Conservation (phyloP, 2,797 vertebrate genomes). For the Sebastes cheni region DNA sequence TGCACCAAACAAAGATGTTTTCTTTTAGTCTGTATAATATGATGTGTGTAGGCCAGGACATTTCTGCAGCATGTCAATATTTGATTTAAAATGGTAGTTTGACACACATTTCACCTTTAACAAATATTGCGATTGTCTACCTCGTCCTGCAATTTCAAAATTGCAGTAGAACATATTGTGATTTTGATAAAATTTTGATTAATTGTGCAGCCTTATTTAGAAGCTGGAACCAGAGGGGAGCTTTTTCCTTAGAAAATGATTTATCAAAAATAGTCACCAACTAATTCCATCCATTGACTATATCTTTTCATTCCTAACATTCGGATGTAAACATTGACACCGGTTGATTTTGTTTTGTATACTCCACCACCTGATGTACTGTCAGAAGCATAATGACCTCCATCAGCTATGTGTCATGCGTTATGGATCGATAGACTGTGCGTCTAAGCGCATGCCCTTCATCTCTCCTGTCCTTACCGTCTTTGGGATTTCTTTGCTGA, state of each 20-base stretch:
- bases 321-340: background rate
- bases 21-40: too few species aligned
- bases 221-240: background rate
- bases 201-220: too few species aligned
- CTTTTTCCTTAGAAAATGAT: background rate
- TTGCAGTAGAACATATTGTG: too few species aligned
- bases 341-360: background rate
- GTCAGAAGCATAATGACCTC: conserved; percentile 37
- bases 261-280: background rate
- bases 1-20: too few species aligned
- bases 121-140: too few species aligned
- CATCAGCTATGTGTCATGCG: background rate
- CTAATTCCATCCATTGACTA: background rate
- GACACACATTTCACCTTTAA: too few species aligned
- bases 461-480: background rate
- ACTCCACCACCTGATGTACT: background rate
- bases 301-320: background rate
- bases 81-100: too few species aligned
- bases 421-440: background rate
- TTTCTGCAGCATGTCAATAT: too few species aligned
- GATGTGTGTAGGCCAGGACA: too few species aligned
- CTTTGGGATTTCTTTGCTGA: background rate
- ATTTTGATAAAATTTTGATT: too few species aligned
- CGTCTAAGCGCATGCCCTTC: background rate
- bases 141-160: too few species aligned